Base-by-base conservation (phyloP, 2,888 invertebrate species). In the Lycophotia porphyrea region DNA sequence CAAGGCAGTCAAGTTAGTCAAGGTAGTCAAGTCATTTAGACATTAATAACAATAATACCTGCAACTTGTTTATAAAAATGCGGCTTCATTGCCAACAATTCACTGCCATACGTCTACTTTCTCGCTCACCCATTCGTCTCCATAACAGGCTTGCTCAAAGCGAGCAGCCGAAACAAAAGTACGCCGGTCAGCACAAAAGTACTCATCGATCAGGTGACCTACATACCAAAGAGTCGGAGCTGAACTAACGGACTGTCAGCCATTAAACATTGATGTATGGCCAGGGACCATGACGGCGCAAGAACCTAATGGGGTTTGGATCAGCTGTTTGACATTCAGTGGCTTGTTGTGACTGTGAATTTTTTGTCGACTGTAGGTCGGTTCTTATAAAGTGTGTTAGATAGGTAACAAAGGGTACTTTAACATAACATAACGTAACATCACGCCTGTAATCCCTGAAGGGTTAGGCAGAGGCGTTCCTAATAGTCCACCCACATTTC, bases 151-250 rank as follows among this genome's bases (percentile, higher is more conserved):
- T 71, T 34, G 36, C 82, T 74, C 58, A 77, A n/a, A 72, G 70
- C 71, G 55, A 55, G 18, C 64, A 42, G 66, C 61, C 69, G 69
- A 80, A 80, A 83, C 72, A 80, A 80, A 72, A 60, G 71, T 64
- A 65, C 70, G 63, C 58, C 66, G 69, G 66, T 61, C 68, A 34
- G 52, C 64, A 74, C 63, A 76, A 74, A 84, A 80, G 68, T 81
- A 70, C 58, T 58, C 58, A 44, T 39, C 81, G 81, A 87, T 87
- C 81, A 85, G 66, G 80, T 87, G 87, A 84, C 87, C 87, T 76
- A 87, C 69, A 87, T 84, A 87, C 74, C 65, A 71, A 79, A 76
- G 73, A 75, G 73, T 77, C 65, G 63, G 65, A 66, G 58, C 71
- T 72, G 36, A 67, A 71, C 70, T 60, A 67, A 75, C 64, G 36